Evolutionary conservation across 2,113 vertebrate species (phyloP).

Genomic region (Eonycteris spelaea): DNA sequence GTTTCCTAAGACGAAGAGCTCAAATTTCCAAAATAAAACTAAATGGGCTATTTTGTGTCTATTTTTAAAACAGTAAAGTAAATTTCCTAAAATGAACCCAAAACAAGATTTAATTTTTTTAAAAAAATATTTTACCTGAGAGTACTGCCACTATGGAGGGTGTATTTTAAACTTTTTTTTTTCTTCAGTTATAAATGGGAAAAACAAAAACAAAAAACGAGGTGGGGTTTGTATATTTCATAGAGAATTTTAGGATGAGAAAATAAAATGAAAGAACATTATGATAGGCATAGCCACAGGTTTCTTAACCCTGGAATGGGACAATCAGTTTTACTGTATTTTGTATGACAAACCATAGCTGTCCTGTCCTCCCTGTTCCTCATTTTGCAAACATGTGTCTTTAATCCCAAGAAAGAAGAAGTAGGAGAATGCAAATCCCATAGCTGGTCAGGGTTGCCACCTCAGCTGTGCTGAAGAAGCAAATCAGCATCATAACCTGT

Average conservation of each 20-base stretch:
- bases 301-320: background rate
- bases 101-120: background rate
- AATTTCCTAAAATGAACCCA: background rate
- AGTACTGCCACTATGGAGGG: background rate
- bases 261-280: background rate
- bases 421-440: rapidly evolving
- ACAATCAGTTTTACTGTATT: background rate
- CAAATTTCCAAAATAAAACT: background rate
- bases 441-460: rapidly evolving
- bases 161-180: background rate
- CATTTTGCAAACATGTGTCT: background rate
- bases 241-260: background rate
- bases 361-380: background rate
- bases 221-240: background rate
- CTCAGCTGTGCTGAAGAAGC: background rate
- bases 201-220: background rate
- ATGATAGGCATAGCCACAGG: background rate
- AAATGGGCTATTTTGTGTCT: background rate
- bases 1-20: background rate
- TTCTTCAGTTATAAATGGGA: background rate
- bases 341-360: rapidly evolving
- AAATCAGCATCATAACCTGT: rapidly evolving
- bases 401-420: background rate
- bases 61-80: background rate
- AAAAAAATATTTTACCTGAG: background rate